Base-by-base conservation (phyloP, 2,888 invertebrate species). In the Myathropa florea region DNA sequence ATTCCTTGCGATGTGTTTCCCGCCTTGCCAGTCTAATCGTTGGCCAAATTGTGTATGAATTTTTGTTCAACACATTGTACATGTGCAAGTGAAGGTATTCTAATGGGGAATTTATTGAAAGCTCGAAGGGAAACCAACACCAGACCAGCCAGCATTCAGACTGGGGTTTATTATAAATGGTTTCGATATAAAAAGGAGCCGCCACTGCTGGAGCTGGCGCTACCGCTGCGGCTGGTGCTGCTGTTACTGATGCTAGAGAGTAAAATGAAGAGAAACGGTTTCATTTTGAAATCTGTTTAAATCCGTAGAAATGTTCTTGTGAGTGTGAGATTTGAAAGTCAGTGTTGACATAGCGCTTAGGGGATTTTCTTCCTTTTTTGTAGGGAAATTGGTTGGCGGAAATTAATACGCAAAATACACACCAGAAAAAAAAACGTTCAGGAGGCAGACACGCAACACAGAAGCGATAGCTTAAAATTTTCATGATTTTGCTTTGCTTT, bases 41-140 rank as follows among this genome's bases (percentile, higher is more conserved):
- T 9, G 18, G 2, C 0, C 46, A 7, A 18, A 21, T 7, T 0
- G n/a, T 39, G 39, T n/a, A 18, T 7, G 18, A 4, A 23, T 21
- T 10, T 64, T 36, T 84, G 80, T 36, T 10, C 10, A 0, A 60
- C n/a, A 4, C 6, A 76, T 65, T 76, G 84, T 84, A 28, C 6
- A 28, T 70, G 36, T 77, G 72, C 82, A 85, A 81, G 77, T 77
- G 59, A 77, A 65, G 72, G 55, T 77, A 81, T 71, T 82, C 82
- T 85, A 82, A 85, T 85, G 82, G 81, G 46, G 77, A 82, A 85
- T 85, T 85, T 85, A 85, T 82, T 85, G 85, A 77, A 85, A 77
- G 68, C 81, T 81, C 71, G 46, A 68, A 77, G 81, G 57, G 71
- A 76, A 76, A 71, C 72, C 68, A 77, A 77, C 81, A 76, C 64